Base-by-base conservation (phyloP, 2,797 vertebrate species). In the Macrochelys suwanniensis region DNA sequence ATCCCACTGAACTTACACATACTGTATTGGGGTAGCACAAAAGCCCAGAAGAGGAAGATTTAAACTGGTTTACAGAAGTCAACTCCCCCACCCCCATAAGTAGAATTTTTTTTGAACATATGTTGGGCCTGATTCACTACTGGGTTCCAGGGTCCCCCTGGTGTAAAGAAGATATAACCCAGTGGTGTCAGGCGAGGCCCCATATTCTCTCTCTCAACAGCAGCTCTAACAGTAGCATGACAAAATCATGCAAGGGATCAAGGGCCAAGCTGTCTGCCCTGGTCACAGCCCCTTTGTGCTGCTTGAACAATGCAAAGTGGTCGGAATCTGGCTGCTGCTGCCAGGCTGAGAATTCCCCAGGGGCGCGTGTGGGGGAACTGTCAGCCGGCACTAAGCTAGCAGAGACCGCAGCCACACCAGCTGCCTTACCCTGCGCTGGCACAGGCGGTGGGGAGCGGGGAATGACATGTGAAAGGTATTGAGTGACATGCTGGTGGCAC, bases 1-100 rank as follows among this genome's bases (percentile, higher is more conserved):
- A 84, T 92, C 84, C n/a, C 86, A 91, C n/a, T 85, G 80, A 92
- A 93, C 92, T 90, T 50, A 89, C 94, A 94, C 84, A 84, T 33
- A 59, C 0, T 81, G 85, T 47, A 65, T 53, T 33, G 51, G 65
- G 51, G 77, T 85, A 91, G 51, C 85, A 92, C 16, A 80, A 94
- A 93, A 92, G 31, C 82, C n/a, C 74, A 85, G 80, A 87, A 84
- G 71, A 80, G 61, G 94, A 91, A 88, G 80, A 26, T 74, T 74
- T 26, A 74, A 45, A 26, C 21, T 45, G 23, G 37, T 47, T 45
- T 25, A 26, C 37, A 74, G 56, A 92, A 95, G 89, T 56, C 77
- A n/a, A 45, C 16, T 19, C 25, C 37, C 33, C 81, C 4, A 0
- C 92, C 45, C 56, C 82, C 25, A 6, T 17, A n/a, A n/a, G 7